Base-by-base conservation (phyloP, 1,140 invertebrate genomes). In the Potamilus streckersoni region DNA sequence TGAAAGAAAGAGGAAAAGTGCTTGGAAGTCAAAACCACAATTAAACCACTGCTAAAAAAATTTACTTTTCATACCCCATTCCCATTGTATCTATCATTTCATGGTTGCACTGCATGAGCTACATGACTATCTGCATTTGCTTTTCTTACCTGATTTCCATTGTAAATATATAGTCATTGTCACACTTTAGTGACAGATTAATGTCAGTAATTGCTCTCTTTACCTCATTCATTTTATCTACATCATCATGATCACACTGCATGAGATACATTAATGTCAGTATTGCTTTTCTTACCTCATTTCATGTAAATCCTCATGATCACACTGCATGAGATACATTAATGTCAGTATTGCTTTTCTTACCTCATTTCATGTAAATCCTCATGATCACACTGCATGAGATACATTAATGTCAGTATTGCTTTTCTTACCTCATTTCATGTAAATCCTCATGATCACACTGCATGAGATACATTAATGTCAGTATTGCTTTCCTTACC, bases 151-250 rank as follows among this genome's bases (percentile, higher is more conserved):
- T 86, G 80, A 73, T 74, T 72, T 31, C 27, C 23, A 76, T 74
- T 12, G 76, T 72, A 89, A 97, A 96, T 61, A 97, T 95, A 85
- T 97, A 96, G 83, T 95, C 94, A 89, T 97, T 95, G 56, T 93
- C 92, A 76, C 93, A 31, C 27, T 31, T 3, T 4, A 31, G 27
- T 31, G 27, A 31, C 27, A 31, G 27, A 31, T 31, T 31, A 31
- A 31, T 31, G 27, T 31, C 27, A 31, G 27, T 31, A 31, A 31
- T 3, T 31, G 27, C 2, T 31, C 27, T 31, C 4, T 31, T 31
- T 31, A 31, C 27, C 27, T 31, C 27, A 31, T 31, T 31, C 27
- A 31, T 31, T 31, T 2, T 2, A 31, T 3, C 27, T 31, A 31
- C 4, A 31, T 31, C 2, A 4, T 31, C 27, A 31, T 31, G 2